A percentile compares a stretch with the other conserved stretches of the same genome.
These are phyloP conservation scores for Sipha maydis DNA, from an alignment of 2,888 invertebrate genomes.

Conservation along the genomic window DNA sequence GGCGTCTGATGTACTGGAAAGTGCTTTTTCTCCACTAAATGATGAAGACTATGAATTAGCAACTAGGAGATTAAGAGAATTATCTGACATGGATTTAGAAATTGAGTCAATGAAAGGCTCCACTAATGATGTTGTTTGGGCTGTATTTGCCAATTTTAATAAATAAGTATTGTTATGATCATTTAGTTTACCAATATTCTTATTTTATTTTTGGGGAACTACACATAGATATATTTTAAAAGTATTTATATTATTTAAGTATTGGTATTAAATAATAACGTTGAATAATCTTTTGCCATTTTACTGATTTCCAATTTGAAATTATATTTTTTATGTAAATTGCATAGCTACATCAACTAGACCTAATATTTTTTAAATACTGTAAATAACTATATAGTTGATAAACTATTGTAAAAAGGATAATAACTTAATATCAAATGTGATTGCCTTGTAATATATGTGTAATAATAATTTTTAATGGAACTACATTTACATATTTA, in stretches of 20 bases:
- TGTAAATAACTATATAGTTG: slow-evolving; percentile 34
- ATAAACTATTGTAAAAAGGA: slow-evolving; percentile 30
- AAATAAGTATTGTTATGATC: slow-evolving; percentile 75
- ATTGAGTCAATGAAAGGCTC: slow-evolving; percentile 91
- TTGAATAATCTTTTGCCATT: slow-evolving; percentile 46
- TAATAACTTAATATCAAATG: slow-evolving; percentile 7
- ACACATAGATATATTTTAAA: slow-evolving; percentile 7
- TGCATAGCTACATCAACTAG: slow-evolving; percentile 6
- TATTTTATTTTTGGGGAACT: slow-evolving; percentile 2
- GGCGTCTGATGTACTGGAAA: slow-evolving; percentile 98
- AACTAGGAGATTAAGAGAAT: slow-evolving; percentile 94
- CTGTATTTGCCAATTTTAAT: slow-evolving; percentile 97
- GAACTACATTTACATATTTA: background rate
- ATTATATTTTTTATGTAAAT: slow-evolving; percentile 38
- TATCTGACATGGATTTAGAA: slow-evolving; percentile 97
- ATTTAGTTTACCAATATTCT: background rate
- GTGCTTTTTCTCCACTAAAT: slow-evolving; percentile 97
- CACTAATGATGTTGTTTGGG: slow-evolving; percentile 96
- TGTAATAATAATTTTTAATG: slow-evolving; percentile 22
- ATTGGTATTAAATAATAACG: slow-evolving; percentile 21
- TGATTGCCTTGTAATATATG: slow-evolving; percentile 9
- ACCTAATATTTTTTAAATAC: slow-evolving; percentile 19
- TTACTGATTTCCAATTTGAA: slow-evolving; percentile 21
- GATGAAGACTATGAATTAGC: slow-evolving; percentile 98
- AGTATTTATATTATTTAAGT: slow-evolving; percentile 2